phyloP scores from a whole-genome alignment of 2,888 invertebrate genomes.

The Hemithea aestivaria region DNA sequence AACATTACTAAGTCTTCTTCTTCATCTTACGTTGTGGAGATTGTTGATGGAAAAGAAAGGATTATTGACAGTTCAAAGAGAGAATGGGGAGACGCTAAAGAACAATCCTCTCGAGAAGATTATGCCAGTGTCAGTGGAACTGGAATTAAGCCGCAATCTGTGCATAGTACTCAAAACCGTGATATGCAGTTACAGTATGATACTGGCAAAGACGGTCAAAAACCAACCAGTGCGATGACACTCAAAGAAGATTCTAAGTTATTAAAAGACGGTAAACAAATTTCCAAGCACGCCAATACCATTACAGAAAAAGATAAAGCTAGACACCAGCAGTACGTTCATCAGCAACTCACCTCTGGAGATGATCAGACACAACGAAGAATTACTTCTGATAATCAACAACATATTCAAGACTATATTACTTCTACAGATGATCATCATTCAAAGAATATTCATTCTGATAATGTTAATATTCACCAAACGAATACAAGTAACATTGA shows the following conservation, averaged over 20 bases:
- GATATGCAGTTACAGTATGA: conserved; percentile 79
- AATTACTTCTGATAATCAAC: conserved; percentile 24
- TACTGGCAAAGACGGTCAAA: conserved; percentile 73
- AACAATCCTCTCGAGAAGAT: conserved; percentile 70
- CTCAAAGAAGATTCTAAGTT: conserved; percentile 63
- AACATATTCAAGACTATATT: conserved; percentile 49
- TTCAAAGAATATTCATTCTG: conserved; percentile 25
- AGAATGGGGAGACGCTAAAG: conserved; percentile 76
- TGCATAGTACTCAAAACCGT: conserved; percentile 72
- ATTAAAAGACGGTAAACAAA: conserved; percentile 64
- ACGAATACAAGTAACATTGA: conserved; percentile 26
- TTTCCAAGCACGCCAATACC: conserved; percentile 57
- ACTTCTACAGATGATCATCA: conserved; percentile 33
- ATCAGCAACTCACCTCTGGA: conserved; percentile 44
- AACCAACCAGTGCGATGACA: conserved; percentile 59
- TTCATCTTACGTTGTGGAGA: conserved; percentile 82
- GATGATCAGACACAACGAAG: conserved; percentile 29
- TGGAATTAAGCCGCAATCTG: conserved; percentile 76
- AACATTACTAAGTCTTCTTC: conserved; percentile 80
- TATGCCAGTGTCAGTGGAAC: conserved; percentile 77
- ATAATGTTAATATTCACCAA: conserved; percentile 20
- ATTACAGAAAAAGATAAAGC: conserved; percentile 62
- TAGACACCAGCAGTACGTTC: conserved; percentile 55
- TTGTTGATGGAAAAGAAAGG: conserved; percentile 82
- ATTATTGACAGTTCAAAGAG: conserved; percentile 79